Evolutionary conservation across 2,888 invertebrate species (phyloP), one percentile per base, ranked within the genome.

Genomic region (Drosophila lacicola): DNA sequence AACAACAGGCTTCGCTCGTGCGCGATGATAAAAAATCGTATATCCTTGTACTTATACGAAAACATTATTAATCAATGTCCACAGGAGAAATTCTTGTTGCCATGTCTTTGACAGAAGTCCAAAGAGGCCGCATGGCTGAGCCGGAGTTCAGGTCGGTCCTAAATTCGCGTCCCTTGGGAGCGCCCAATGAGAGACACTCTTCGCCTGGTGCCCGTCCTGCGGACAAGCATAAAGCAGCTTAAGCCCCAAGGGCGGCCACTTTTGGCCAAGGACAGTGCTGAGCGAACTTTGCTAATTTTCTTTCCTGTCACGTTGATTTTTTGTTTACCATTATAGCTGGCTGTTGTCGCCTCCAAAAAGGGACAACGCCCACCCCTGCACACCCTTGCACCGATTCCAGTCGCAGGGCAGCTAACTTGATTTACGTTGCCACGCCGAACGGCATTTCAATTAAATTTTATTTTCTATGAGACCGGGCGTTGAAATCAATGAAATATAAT

Each of bases 401-500:
- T 41, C 37, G 10, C 13, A 19, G 19, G 33, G 41, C 41, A 25
- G 53, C 70, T 69, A 84, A 72, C 70, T 87, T 87, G 86, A 87
- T 90, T 87, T 88, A 88, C 86, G 90, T 86, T 68, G 81, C 66
- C 79, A 47, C 54, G 63, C 66, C 74, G 72, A 74, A 74, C 86
- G 77, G 84, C 79, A 85, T 89, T 90, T 91, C 90, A 91, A 91
- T 90, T 90, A 91, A 91, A 91, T 90, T 90, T 88, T 89, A 90
- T 91, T 89, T 83, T 86, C 89, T 84, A 89, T 84, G 77, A 82
- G 75, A 49, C 55, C 50, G 60, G 63, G 72, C 78, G 91, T 88
- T 87, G 88, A 89, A 92, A 90, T 91, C 92, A 90, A 90, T 91
- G 90, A 90, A 91, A 91, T 89, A 90, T 91, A 91, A 91, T 92